phyloP scores from a whole-genome alignment of 1,140 invertebrate genomes.

The Panonychus citri region DNA sequence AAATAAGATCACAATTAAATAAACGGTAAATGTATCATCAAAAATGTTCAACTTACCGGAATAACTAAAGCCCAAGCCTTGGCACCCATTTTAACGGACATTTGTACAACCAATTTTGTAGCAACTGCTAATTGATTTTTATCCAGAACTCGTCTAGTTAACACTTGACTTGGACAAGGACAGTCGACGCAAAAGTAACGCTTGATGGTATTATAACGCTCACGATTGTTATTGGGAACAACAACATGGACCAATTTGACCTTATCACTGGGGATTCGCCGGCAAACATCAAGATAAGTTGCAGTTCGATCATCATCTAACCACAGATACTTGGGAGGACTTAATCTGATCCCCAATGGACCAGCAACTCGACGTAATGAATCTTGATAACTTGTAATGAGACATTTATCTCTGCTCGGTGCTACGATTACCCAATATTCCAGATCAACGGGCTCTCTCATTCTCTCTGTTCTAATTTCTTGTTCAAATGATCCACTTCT shows the following conservation, averaged over 20 bases:
- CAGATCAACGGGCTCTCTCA: conserved; percentile 1
- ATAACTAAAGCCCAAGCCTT: conserved; percentile 31
- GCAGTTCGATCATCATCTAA: not conserved
- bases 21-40: too few species aligned
- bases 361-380: conserved; percentile 18
- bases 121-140: conserved; percentile 36
- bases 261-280: not conserved
- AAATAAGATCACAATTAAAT: too few species aligned
- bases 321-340: conserved; percentile 12
- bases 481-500: conserved; percentile 9
- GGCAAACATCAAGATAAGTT: not conserved
- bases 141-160: conserved; percentile 28
- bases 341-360: conserved; percentile 21
- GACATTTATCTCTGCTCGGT: conserved; percentile 28
- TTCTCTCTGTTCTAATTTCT: conserved; percentile 17
- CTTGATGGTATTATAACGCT: conserved; percentile 45
- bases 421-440: conserved; percentile 14
- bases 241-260: conserved; percentile 36
- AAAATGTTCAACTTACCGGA: conserved; percentile 16
- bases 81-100: conserved; percentile 34
- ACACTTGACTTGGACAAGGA: conserved; percentile 36
- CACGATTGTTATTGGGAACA: conserved; percentile 38
- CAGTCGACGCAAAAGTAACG: conserved; percentile 52
- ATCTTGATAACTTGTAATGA: conserved; percentile 16
- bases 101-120: conserved; percentile 44